Evolutionary conservation across 2,113 vertebrate genomes (phyloP), one percentile per base, ranked within the genome.

Genomic region (Blennius ocellaris): DNA sequence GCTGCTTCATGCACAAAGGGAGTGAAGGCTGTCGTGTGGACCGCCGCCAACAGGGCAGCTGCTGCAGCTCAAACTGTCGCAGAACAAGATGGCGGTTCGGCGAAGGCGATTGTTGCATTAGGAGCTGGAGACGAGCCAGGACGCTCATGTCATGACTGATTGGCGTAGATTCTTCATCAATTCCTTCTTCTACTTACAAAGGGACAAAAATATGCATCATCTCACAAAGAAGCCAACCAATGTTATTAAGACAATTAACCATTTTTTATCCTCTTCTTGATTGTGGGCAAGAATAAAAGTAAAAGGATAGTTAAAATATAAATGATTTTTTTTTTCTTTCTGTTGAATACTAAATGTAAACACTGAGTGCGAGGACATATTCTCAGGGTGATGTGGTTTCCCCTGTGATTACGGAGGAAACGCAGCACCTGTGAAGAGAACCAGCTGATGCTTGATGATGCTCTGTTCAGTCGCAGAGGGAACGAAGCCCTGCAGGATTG

Each of bases 391-490:
- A 8, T 21, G 40, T 0, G 21, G 21, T 30, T 0, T 78, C 52
- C 67, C 57, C 75, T 80, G 57, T 63, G 59, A 59, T 38, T 41
- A 44, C 44, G 48, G 78, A 55, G 36, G 40, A 30, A 30, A 4
- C 21, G 4, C 2, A 30, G 39, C 76, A 54, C 43, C 11, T 39
- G 0, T 44, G 17, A 80, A 67, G 36, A 58, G 64, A 47, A 76
- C 67, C 64, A 69, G 51, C 48, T 74, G 66, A 63, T 4, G 61
- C 47, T 41, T 14, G 54, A 48, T 64, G 8, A 74, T 4, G 44
- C 53, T 62, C 81, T 76, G 83, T 44, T 74, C 73, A 73, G 78
- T n/a, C 48, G 62, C 69, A 68, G 50, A 82, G n/a, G 50, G 21
- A 71, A 55, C 55, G 45, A 41, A 39, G 48, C 37, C n/a, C 48